These are phyloP conservation scores for Archaeoteleia sp. DNA, from an alignment of 2,888 invertebrate genomes.

Conservation along the genomic window DNA sequence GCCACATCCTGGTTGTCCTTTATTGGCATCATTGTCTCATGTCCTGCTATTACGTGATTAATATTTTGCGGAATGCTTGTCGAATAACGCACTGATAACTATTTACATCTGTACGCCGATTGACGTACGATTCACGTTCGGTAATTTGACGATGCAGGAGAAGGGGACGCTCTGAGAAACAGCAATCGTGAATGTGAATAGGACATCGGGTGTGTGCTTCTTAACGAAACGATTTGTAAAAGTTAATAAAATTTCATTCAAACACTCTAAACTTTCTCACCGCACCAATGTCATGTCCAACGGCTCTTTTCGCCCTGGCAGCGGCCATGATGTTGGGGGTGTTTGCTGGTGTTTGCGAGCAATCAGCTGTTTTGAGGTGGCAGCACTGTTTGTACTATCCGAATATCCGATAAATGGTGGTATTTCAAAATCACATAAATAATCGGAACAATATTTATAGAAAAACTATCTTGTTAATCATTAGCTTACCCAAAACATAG, in stretches of 20 bases:
- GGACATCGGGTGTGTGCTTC: slow-evolving; percentile 6
- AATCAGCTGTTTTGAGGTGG: slow-evolving; percentile 63
- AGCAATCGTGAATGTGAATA: not conserved
- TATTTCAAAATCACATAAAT: no score
- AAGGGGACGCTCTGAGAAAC: not conserved
- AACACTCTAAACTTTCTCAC: slow-evolving; percentile 34
- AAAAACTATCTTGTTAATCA: no score
- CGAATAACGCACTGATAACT: slow-evolving; percentile 52
- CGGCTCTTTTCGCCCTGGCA: slow-evolving; percentile 60
- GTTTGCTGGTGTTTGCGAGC: slow-evolving; percentile 42
- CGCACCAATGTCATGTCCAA: slow-evolving; percentile 60
- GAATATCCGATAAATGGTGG: no score
- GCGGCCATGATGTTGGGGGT: slow-evolving; percentile 66
- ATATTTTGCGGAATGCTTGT: slow-evolving; percentile 42
- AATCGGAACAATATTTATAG: no score
- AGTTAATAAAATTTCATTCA: not conserved
- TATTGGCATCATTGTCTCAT: slow-evolving; percentile 85
- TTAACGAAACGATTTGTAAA: not conserved
- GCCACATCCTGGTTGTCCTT: slow-evolving; percentile 97
- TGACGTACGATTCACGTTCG: slow-evolving; percentile 6
- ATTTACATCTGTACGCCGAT: slow-evolving; percentile 53
- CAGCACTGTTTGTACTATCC: slow-evolving; percentile 20
- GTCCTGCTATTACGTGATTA: slow-evolving; percentile 69
- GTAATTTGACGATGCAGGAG: not conserved
- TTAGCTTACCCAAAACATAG: no score